Conservation (phyloP, 92 coral and sea anemone genomes). For the Umimayanthus kanabou region DNA sequence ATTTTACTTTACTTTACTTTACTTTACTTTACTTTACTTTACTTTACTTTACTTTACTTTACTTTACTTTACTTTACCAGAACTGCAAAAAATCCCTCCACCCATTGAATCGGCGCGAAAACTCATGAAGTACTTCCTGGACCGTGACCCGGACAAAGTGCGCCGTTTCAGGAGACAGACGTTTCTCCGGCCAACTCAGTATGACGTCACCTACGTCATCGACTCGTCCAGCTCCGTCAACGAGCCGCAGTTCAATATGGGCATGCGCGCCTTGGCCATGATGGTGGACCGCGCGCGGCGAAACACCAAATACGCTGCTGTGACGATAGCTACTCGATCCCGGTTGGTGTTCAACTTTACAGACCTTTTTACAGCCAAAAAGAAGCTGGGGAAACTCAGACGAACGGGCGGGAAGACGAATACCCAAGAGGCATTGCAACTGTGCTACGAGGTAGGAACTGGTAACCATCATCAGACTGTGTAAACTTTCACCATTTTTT, state of each 20-base stretch:
- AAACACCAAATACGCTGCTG: constrained; percentile 57
- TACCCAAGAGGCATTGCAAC: constrained; percentile 76
- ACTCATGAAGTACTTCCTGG: constrained; percentile 59
- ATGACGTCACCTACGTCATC: constrained; percentile 72
- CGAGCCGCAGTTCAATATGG: constrained; percentile 62
- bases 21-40: too few relatives aligned
- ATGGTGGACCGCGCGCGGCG: constrained; percentile 55
- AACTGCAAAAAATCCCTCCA: constrained; percentile 57
- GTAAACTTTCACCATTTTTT: too few relatives aligned
- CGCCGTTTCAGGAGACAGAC: constrained; percentile 58
- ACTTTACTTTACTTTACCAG: neutral
- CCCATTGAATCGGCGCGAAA: constrained; percentile 57
- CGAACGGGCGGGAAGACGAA: constrained; percentile 85
- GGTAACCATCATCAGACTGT: neutral
- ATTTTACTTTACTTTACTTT: too few relatives aligned
- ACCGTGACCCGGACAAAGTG: constrained; percentile 20
- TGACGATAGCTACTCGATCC: constrained; percentile 73
- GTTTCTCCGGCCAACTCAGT: constrained; percentile 37
- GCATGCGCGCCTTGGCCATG: constrained; percentile 56
- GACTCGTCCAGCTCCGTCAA: constrained; percentile 83
- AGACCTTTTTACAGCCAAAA: constrained; percentile 43
- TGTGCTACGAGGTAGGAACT: constrained; percentile 48
- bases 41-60: too few relatives aligned
- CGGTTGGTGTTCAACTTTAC: constrained; percentile 59
- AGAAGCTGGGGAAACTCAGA: constrained; percentile 52